Evolutionary conservation across 2,113 vertebrate species (phyloP).

Genomic region (Corynorhinus townsendii): DNA sequence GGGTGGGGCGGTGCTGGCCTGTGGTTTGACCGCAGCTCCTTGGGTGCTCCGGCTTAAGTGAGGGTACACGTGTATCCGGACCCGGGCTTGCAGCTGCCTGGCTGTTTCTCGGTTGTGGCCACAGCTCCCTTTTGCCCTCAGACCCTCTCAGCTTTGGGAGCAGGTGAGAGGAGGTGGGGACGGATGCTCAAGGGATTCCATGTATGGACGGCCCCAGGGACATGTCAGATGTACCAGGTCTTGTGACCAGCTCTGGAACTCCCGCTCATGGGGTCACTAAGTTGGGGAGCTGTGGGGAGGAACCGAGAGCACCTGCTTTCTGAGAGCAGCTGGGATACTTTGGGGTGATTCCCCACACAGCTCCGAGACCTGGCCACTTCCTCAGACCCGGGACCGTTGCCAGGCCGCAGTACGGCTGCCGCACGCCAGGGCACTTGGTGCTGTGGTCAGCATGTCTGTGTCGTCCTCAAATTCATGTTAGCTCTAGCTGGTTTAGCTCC

Average conservation of each 20-base stretch:
- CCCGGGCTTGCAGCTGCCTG: background rate
- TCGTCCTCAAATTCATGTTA: too few species aligned
- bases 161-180: rapidly evolving
- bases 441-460: background rate
- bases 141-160: background rate
- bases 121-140: background rate
- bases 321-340: background rate
- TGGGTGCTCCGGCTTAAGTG: background rate
- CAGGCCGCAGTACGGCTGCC: background rate
- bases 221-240: rapidly evolving
- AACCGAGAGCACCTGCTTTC: background rate
- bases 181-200: rapidly evolving
- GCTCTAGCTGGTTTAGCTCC: too few species aligned
- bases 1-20: background rate
- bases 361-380: background rate
- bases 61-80: background rate
- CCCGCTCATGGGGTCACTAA: background rate
- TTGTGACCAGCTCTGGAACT: background rate
- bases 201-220: rapidly evolving
- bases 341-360: background rate
- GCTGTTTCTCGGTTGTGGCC: too few species aligned
- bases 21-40: background rate
- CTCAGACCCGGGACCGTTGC: background rate
- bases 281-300: background rate
- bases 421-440: background rate